Evolutionary conservation across 1,140 invertebrate species (phyloP).

Genomic region (Ridgeia piscesae): DNA sequence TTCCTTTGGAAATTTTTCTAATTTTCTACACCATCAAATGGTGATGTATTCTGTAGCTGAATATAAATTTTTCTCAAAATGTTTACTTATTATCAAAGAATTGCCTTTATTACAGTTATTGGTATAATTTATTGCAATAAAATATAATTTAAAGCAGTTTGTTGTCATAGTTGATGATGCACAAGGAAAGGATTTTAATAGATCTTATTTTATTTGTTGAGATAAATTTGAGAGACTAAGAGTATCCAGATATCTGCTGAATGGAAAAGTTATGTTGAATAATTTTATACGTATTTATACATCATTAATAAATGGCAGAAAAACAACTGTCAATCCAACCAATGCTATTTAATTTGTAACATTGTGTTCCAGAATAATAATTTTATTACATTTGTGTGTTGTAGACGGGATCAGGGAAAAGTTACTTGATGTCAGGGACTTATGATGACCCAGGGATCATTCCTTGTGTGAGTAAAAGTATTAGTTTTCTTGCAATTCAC

Average conservation of each 20-base stretch:
- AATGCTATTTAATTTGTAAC: background rate
- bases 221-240: background rate
- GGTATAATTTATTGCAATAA: background rate
- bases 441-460: slow-evolving; percentile 47
- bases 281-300: background rate
- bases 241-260: background rate
- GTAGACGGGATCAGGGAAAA: slow-evolving; percentile 48
- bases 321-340: background rate
- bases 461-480: slow-evolving; percentile 44
- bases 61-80: too few species aligned
- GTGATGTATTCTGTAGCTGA: too few species aligned
- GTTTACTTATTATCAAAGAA: too few species aligned
- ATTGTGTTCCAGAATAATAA: background rate
- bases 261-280: background rate
- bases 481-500: background rate
- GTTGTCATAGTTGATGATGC: background rate
- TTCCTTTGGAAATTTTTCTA: too few species aligned
- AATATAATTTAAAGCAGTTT: background rate
- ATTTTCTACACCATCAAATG: too few species aligned
- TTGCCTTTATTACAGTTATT: too few species aligned
- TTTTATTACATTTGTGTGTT: slow-evolving; percentile 21
- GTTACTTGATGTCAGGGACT: slow-evolving; percentile 47
- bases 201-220: background rate
- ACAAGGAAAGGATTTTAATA: background rate
- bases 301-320: background rate